Conservation (phyloP, 2,113 vertebrate genomes). For the Taurulus bubalis region DNA sequence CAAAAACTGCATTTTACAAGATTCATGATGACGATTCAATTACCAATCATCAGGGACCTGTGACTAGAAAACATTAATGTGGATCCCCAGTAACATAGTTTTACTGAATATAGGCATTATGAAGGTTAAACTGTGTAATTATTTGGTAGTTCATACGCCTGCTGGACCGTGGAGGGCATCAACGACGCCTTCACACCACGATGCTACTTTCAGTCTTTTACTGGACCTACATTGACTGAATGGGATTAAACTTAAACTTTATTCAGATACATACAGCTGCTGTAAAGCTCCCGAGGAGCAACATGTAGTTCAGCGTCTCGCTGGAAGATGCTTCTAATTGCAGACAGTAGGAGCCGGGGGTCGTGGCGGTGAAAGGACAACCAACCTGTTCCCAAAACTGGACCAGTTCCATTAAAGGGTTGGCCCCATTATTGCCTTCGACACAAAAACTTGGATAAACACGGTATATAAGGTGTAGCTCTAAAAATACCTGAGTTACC, state of each 20-base stretch:
- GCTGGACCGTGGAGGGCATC: not conserved
- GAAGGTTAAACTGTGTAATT: not conserved
- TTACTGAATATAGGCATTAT: not conserved
- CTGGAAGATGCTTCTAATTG: too few species aligned
- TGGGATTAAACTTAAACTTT: too few species aligned
- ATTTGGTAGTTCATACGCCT: not conserved
- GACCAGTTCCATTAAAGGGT: not conserved
- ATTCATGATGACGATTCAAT: not conserved
- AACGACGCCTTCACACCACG: not conserved
- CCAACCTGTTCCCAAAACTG: too few species aligned
- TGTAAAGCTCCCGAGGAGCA: too few species aligned
- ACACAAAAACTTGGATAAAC: not conserved
- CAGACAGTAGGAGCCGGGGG: too few species aligned
- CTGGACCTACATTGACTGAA: not conserved
- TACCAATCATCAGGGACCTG: not conserved
- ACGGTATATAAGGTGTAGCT: not conserved
- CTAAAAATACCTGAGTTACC: not conserved
- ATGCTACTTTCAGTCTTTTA: not conserved
- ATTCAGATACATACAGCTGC: too few species aligned
- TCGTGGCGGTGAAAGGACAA: too few species aligned
- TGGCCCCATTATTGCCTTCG: not conserved
- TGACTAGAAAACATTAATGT: not conserved
- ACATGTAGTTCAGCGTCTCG: too few species aligned
- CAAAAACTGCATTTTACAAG: too few species aligned
- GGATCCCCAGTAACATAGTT: not conserved